Evolutionary conservation across 2,888 invertebrate species (phyloP).

Genomic region (Eucera pruinosa): DNA sequence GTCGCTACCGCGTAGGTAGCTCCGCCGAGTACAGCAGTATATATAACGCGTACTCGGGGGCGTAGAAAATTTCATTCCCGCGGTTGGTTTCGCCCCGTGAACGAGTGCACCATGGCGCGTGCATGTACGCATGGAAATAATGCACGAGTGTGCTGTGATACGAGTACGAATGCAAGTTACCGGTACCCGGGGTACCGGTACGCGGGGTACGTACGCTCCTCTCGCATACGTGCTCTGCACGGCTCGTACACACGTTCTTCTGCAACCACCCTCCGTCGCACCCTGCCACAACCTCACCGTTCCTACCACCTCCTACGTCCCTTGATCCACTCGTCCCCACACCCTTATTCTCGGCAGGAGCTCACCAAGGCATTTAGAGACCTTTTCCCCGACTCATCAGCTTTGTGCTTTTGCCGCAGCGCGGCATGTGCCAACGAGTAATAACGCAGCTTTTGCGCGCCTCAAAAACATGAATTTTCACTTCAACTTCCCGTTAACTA

Average conservation of each 20-base stretch:
- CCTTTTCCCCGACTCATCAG: conserved; percentile 83
- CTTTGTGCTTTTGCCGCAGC: conserved; percentile 81
- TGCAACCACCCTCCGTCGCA: conserved; percentile 14
- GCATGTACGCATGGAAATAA: conserved; percentile 63
- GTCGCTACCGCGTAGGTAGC: conserved; percentile 45
- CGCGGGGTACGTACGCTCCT: background rate
- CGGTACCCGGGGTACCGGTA: conserved; percentile 71
- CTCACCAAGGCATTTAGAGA: conserved; percentile 81
- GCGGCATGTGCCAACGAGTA: conserved; percentile 72
- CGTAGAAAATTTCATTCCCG: conserved; percentile 79
- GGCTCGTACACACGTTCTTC: conserved; percentile 66
- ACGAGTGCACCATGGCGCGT: conserved; percentile 63
- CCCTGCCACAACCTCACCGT: conserved; percentile 10
- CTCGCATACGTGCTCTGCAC: conserved; percentile 64
- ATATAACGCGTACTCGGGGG: conserved; percentile 58
- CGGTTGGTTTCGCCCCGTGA: conserved; percentile 77
- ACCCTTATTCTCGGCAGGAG: conserved; percentile 69
- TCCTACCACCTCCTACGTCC: conserved; percentile 7
- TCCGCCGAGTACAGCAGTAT: conserved; percentile 27
- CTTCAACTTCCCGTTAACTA: conserved; percentile 83
- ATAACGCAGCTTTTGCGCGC: conserved; percentile 77
- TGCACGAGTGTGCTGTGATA: conserved; percentile 65
- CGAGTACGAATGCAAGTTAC: conserved; percentile 75
- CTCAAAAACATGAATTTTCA: conserved; percentile 84
- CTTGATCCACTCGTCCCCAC: conserved; percentile 37